These are phyloP conservation scores for Pyrgilauda ruficollis DNA, from an alignment of 2,113 vertebrate species.

Conservation along the genomic window DNA sequence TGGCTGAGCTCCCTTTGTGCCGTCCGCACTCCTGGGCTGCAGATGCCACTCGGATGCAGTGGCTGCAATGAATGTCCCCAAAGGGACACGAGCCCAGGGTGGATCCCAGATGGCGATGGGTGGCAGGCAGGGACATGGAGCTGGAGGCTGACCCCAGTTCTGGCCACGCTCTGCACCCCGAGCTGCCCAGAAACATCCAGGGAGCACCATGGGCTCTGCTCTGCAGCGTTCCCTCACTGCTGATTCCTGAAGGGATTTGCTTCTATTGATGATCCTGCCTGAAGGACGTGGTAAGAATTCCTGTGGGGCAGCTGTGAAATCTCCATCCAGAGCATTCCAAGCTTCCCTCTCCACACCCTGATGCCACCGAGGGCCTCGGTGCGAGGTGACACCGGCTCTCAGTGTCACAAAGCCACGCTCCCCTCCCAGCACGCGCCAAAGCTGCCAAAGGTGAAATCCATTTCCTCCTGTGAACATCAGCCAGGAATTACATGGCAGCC, in stretches of 20 bases:
- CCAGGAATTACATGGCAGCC: not conserved
- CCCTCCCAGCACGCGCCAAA: fast-evolving
- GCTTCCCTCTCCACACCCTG: not conserved
- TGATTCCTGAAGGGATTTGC: not conserved
- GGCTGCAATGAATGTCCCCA: not conserved
- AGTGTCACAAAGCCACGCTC: not conserved
- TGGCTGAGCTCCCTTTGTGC: not conserved
- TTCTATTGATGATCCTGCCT: not conserved
- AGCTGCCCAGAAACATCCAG: not conserved
- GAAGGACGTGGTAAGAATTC: not conserved
- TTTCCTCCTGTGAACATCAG: not conserved
- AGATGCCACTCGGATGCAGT: fast-evolving
- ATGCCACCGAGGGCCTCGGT: fast-evolving
- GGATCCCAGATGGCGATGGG: not conserved
- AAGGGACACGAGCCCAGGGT: not conserved
- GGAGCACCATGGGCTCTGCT: fast-evolving
- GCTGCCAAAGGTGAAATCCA: not conserved
- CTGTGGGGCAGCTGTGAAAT: not conserved
- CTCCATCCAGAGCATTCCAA: not conserved
- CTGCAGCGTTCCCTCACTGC: not conserved
- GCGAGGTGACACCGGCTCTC: fast-evolving
- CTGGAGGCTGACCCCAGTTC: not conserved
- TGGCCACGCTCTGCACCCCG: fast-evolving
- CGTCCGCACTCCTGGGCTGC: fast-evolving
- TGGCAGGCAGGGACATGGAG: fast-evolving